Conservation (phyloP, 2,113 vertebrate species). For the Sialia sialis region DNA sequence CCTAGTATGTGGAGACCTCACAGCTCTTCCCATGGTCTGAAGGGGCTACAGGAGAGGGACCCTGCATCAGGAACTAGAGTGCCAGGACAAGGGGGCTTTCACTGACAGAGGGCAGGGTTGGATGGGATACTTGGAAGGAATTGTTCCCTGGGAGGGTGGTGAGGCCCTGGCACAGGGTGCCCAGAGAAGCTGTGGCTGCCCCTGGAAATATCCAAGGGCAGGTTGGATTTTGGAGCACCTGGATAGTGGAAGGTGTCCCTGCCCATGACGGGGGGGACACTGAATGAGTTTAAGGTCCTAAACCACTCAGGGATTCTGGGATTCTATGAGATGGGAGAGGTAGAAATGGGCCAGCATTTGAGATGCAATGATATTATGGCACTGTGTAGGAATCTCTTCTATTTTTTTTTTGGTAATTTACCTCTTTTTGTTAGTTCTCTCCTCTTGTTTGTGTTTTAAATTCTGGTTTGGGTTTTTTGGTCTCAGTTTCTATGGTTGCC, state of each 20-base stretch:
- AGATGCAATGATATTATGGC: not conserved
- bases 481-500: not conserved
- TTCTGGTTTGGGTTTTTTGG: not conserved
- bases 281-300: fast-evolving
- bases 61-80: not conserved
- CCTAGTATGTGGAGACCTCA: not conserved
- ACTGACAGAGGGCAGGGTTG: fast-evolving
- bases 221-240: not conserved
- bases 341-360: not conserved
- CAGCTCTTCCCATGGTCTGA: not conserved
- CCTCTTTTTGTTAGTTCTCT: not conserved
- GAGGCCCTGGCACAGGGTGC: not conserved
- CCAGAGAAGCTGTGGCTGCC: not conserved
- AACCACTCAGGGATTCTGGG: fast-evolving
- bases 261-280: not conserved
- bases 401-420: not conserved
- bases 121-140: not conserved
- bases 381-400: not conserved
- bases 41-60: not conserved
- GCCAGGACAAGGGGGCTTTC: fast-evolving
- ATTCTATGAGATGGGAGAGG: not conserved
- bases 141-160: not conserved
- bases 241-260: not conserved
- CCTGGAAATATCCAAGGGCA: not conserved
- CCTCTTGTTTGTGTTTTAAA: not conserved